Conservation (phyloP, 2,113 vertebrate species). For the Podilymbus podiceps region DNA sequence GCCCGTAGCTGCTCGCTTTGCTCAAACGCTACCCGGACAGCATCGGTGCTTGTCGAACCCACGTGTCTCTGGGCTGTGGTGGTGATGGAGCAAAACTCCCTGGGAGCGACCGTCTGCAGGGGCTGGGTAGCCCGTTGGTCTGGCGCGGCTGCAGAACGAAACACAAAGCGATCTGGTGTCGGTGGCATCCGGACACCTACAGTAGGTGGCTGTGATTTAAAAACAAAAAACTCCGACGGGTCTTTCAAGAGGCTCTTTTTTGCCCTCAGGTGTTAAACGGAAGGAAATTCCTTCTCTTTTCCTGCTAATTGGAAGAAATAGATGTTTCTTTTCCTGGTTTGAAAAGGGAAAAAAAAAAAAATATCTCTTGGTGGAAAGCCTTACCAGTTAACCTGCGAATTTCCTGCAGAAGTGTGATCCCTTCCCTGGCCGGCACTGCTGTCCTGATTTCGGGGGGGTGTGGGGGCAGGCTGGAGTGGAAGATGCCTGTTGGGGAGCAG, state of each 20-base stretch:
- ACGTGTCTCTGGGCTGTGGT: not conserved
- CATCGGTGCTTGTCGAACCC: not conserved
- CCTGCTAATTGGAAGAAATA: constrained; percentile 3
- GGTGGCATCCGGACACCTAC: not conserved
- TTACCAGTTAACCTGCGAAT: not conserved
- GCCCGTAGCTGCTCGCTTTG: not conserved
- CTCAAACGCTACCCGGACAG: not conserved
- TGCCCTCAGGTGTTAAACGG: not conserved
- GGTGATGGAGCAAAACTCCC: not conserved
- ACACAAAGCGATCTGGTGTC: not conserved
- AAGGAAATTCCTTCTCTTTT: constrained; percentile 27
- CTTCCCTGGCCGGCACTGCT: not conserved
- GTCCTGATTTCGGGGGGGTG: not conserved
- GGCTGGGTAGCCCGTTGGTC: not conserved
- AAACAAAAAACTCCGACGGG: not conserved
- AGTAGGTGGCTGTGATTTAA: not conserved
- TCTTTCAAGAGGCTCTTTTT: not conserved
- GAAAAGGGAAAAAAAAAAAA: not conserved
- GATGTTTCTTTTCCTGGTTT: not conserved
- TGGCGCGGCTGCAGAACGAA: not conserved
- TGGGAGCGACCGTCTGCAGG: not conserved
- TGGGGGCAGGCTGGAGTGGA: not conserved
- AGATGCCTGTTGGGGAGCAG: not conserved
- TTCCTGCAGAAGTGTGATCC: not conserved
- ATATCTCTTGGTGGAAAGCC: not conserved